Percentiles rank a stretch among this genome's conserved stretches.
Evolutionary conservation across 2,797 vertebrate genomes (phyloP).

Genomic region (Somateria mollissima): DNA sequence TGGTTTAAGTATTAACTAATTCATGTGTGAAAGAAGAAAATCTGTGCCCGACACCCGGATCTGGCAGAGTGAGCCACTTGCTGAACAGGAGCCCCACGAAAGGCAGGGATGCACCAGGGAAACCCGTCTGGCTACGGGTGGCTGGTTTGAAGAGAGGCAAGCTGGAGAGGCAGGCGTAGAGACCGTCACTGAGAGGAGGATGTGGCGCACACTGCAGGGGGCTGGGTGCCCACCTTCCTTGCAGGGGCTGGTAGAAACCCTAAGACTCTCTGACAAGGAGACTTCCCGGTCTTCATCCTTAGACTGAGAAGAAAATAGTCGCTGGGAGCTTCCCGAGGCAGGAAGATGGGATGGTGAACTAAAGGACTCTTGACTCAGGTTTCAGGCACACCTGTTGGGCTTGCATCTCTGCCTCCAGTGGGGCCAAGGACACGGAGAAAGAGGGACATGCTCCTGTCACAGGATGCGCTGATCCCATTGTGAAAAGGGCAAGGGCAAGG

Average conservation of each 20-base stretch:
- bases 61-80: background rate
- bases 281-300: background rate
- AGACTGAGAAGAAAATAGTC: background rate
- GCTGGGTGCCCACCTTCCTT: background rate
- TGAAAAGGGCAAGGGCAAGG: no score
- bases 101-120: background rate
- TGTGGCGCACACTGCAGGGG: background rate
- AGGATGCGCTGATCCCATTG: background rate
- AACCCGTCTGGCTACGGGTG: no score
- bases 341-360: background rate
- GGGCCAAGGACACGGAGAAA: background rate
- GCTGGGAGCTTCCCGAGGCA: background rate
- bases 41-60: background rate
- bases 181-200: background rate
- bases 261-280: background rate
- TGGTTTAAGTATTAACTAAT: background rate
- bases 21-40: background rate
- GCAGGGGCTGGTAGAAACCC: background rate
- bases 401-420: background rate
- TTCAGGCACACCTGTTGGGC: background rate
- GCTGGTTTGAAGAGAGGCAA: background rate
- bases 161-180: background rate
- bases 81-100: background rate
- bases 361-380: background rate
- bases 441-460: background rate